Percentiles rank a stretch among this genome's conserved stretches.
phyloP scores from a whole-genome alignment of 2,797 vertebrate species.

The Nyctalus aviator region DNA sequence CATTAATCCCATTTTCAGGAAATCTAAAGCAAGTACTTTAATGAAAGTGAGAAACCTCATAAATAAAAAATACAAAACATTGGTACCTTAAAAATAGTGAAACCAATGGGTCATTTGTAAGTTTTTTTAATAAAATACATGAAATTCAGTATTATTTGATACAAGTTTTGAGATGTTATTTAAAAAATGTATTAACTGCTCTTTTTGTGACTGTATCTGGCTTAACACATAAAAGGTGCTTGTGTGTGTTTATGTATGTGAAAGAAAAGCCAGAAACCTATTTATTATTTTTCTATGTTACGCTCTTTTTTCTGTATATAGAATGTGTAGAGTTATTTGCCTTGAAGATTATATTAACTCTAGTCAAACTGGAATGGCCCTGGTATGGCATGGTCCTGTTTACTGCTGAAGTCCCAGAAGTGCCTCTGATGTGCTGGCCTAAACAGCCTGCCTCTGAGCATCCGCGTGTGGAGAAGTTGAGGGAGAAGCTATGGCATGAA shows the following conservation, averaged over 20 bases:
- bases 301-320: background rate
- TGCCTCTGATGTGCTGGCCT: conserved; percentile 42
- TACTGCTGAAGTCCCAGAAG: conserved; percentile 55
- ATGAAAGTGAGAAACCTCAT: background rate
- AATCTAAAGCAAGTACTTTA: background rate
- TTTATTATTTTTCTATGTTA: conserved; percentile 65
- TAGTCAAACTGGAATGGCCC: conserved; percentile 48
- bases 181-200: conserved; percentile 24
- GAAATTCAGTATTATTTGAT: conserved; percentile 2
- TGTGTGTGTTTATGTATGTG: background rate
- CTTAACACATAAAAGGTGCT: conserved; percentile 34
- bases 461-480: background rate
- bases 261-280: background rate
- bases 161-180: background rate
- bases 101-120: background rate
- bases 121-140: background rate
- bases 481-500: background rate
- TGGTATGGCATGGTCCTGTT: background rate
- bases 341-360: conserved; percentile 47
- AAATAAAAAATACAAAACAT: conserved; percentile 15
- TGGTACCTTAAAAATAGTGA: conserved; percentile 34
- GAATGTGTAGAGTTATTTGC: background rate
- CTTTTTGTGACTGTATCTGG: conserved; percentile 45
- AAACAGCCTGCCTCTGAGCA: conserved; percentile 21
- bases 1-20: background rate